Conservation (phyloP, 1,140 invertebrate species). For the Megalonaias nervosa region DNA sequence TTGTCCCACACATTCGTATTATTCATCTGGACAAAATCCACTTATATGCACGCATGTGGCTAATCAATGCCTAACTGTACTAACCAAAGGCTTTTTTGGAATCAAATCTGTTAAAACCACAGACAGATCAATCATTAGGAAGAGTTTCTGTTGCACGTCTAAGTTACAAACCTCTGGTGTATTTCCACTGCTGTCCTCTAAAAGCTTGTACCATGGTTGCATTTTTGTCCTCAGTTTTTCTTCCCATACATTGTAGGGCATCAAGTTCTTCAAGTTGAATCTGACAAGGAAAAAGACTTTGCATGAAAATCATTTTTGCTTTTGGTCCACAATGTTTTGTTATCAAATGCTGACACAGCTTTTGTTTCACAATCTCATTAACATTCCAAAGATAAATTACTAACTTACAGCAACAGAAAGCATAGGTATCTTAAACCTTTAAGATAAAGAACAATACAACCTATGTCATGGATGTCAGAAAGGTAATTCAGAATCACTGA, state of each 20-base stretch:
- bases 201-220: slow-evolving; percentile 74
- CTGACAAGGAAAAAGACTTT: slow-evolving; percentile 40
- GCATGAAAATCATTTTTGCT: background rate
- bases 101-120: too few species aligned
- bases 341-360: background rate
- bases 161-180: too few species aligned
- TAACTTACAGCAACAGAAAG: background rate
- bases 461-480: background rate
- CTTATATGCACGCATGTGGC: too few species aligned
- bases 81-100: too few species aligned
- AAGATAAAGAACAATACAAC: background rate
- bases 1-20: too few species aligned
- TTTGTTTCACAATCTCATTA: background rate
- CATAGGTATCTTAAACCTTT: background rate
- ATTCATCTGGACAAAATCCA: too few species aligned
- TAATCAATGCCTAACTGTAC: too few species aligned
- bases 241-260: slow-evolving; percentile 78
- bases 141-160: too few species aligned
- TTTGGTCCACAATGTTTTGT: background rate
- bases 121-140: too few species aligned
- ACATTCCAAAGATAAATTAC: background rate
- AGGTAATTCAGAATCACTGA: too few species aligned
- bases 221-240: slow-evolving; percentile 73
- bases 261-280: slow-evolving; percentile 72
- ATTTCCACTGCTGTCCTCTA: too few species aligned